Conservation (phyloP, 2,888 invertebrate species). For the Bursaphelenchus okinawaensis region DNA sequence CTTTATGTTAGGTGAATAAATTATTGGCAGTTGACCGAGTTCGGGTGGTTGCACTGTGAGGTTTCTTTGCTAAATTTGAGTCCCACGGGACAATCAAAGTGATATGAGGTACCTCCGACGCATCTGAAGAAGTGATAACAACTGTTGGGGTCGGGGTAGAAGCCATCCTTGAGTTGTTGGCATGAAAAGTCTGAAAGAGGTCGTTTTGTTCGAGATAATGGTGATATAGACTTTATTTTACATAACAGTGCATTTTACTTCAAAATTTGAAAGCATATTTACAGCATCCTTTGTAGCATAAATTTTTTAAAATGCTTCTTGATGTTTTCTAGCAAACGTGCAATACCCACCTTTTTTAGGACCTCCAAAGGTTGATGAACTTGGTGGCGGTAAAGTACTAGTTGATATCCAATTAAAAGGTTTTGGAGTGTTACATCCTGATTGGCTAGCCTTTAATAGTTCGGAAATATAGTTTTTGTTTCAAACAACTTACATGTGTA, state of each 20-base stretch:
- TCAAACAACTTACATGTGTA: constrained; percentile 25
- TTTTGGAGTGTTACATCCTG: constrained; percentile 14
- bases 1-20: too few relatives aligned
- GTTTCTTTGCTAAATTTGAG: constrained; percentile 46
- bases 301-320: too few relatives aligned
- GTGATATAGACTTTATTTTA: neutral
- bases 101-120: constrained; percentile 46
- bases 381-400: constrained; percentile 15
- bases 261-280: too few relatives aligned
- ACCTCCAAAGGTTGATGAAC: neutral
- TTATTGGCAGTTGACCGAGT: constrained; percentile 37
- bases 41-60: constrained; percentile 47
- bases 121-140: constrained; percentile 50
- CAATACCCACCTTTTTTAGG: constrained; percentile 7
- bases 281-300: too few relatives aligned
- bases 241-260: too few relatives aligned
- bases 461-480: constrained; percentile 12
- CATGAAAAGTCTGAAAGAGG: constrained; percentile 39
- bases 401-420: constrained; percentile 6
- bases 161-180: constrained; percentile 38
- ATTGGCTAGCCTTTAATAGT: constrained; percentile 21
- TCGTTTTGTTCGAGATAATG: neutral
- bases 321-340: too few relatives aligned
- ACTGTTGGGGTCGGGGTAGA: constrained; percentile 41
- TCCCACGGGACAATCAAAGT: constrained; percentile 53